Conservation (phyloP, 2,797 vertebrate species). For the Anabas testudineus region DNA sequence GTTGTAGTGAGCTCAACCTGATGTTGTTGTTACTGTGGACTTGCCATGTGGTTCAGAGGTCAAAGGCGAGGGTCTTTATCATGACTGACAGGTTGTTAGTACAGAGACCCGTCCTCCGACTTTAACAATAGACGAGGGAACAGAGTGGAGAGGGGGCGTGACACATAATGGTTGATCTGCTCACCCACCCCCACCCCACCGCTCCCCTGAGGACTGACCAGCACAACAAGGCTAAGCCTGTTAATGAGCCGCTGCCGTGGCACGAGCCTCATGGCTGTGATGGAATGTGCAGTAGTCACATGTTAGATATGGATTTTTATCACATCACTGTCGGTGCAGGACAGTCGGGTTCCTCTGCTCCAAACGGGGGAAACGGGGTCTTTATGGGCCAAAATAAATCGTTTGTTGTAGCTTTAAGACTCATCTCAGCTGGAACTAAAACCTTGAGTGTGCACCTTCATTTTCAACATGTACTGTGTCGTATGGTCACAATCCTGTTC, state of each 20-base stretch:
- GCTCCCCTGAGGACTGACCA: constrained; percentile 19
- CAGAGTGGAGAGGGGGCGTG: constrained; percentile 10
- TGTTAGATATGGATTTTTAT: constrained; percentile 3
- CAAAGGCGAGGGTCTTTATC: neutral
- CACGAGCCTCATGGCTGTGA: constrained; percentile 38
- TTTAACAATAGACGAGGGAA: constrained; percentile 9
- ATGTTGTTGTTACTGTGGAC: no score
- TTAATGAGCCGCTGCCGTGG: constrained; percentile 54
- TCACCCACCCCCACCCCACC: constrained; percentile 4
- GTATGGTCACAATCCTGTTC: neutral
- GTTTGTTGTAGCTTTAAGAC: no score
- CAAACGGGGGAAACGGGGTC: no score
- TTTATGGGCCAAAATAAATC: no score
- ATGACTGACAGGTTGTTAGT: constrained; percentile 24
- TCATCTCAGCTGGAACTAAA: no score
- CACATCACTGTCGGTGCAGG: no score
- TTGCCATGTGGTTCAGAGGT: neutral
- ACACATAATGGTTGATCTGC: constrained; percentile 38
- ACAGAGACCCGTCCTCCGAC: constrained; percentile 16
- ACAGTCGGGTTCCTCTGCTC: no score
- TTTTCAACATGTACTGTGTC: no score
- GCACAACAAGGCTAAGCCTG: constrained; percentile 55
- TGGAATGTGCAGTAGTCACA: constrained; percentile 38
- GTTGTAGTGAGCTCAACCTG: no score
- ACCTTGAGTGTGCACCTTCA: no score